Evolutionary conservation across 2,113 vertebrate genomes (phyloP), one percentile per base, ranked within the genome.

Genomic region (Boleophthalmus pectinirostris): DNA sequence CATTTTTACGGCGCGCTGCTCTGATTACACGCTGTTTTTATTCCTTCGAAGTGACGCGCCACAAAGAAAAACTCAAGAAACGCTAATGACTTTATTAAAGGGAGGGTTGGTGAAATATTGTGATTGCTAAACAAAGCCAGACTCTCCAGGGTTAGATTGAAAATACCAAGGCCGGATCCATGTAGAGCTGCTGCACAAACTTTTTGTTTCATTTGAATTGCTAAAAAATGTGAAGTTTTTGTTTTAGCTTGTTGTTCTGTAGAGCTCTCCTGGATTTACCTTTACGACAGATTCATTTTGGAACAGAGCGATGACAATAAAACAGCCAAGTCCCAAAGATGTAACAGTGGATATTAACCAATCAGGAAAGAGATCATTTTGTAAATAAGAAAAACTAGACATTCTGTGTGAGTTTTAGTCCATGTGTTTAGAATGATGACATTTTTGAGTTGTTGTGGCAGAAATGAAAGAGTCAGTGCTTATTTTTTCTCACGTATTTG

Each of bases 21-120:
- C 81, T 82, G 84, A 82, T 87, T 85, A 77, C 73, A 73, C 68
- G 68, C 73, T n/a, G 70, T 24, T 65, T 68, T 69, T 82, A 70
- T 73, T 79, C 54, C 45, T 25, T 45, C 73, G 75, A 76, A 83
- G 43, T 81, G 80, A 72, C 46, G 46, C 29, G 84, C 69, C 61
- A 76, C 68, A 72, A 54, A 69, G 70, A 69, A 63, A 64, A 65
- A 66, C 29, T 72, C 65, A 77, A 63, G 38, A 68, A 74, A 81
- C 72, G 79, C 61, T 87, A 77, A 84, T 76, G 73, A 63, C 68
- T 83, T 84, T 80, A 85, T 87, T 78, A 82, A 84, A 87, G 67
- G 66, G 58, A 82, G 5, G 20, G 79, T 77, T 67, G 60, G 71
- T 77, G 64, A 69, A 73, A 78, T 70, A 54, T 47, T 76, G 24